These are phyloP conservation scores for Leptodirus hochenwartii DNA, from an alignment of 2,888 invertebrate genomes.

Conservation along the genomic window DNA sequence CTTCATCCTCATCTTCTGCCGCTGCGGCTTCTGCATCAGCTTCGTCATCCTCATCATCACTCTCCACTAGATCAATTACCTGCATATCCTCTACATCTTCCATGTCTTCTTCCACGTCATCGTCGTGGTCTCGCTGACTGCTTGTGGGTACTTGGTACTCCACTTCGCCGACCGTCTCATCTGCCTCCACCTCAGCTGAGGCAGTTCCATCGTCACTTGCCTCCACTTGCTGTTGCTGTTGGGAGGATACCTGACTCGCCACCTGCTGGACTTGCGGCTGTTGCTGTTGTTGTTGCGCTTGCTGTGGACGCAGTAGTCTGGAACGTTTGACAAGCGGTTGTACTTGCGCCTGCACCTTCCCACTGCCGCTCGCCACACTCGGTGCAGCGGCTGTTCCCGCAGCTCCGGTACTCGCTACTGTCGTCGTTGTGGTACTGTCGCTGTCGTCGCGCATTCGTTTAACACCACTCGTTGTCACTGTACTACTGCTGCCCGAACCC, in stretches of 20 bases:
- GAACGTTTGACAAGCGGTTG: too few species aligned
- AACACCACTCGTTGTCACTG: too few species aligned
- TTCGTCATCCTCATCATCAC: constrained; percentile 53
- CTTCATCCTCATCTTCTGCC: constrained; percentile 11
- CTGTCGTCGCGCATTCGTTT: constrained; percentile 22
- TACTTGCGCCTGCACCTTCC: too few species aligned
- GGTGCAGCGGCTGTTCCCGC: constrained; percentile 41
- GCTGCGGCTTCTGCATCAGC: constrained; percentile 29
- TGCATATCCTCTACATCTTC: constrained; percentile 19
- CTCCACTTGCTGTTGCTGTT: constrained; percentile 16
- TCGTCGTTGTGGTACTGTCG: constrained; percentile 47
- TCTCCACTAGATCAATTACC: constrained; percentile 65
- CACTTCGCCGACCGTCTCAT: constrained; percentile 45
- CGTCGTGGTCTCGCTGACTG: constrained; percentile 70
- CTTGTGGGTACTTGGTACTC: constrained; percentile 76
- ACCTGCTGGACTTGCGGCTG: constrained; percentile 35
- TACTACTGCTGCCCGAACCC: too few species aligned
- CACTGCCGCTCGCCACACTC: too few species aligned
- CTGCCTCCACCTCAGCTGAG: too few species aligned
- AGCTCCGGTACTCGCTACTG: constrained; percentile 44
- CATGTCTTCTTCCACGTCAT: constrained; percentile 42
- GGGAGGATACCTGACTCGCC: too few species aligned
- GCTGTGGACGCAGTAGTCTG: too few species aligned
- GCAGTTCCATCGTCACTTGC: constrained; percentile 29
- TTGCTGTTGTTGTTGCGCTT: constrained; percentile 28